Evolutionary conservation across 2,113 vertebrate genomes (phyloP).

Genomic region (Microtus richardsoni): DNA sequence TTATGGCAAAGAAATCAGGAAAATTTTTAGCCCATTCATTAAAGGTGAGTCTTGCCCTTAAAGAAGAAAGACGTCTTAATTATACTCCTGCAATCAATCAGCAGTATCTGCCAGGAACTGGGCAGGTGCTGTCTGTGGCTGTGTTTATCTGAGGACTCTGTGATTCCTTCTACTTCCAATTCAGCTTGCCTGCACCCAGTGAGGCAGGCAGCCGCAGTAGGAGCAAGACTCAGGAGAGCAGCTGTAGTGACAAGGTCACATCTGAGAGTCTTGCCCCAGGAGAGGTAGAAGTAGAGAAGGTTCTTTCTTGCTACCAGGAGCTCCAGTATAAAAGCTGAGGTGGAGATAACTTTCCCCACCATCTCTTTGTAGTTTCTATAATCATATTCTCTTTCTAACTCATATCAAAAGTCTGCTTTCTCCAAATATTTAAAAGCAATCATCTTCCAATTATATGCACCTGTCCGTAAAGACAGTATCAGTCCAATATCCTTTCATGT

Average conservation of each 20-base stretch:
- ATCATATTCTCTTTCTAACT: background rate
- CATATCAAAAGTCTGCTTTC: constrained; percentile 9
- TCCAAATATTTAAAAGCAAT: constrained; percentile 27
- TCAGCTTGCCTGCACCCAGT: background rate
- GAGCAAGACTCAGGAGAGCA: background rate
- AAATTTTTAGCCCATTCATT: constrained; percentile 33
- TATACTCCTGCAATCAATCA: constrained; percentile 30
- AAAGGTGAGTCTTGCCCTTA: constrained; percentile 44
- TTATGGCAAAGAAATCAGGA: constrained; percentile 7
- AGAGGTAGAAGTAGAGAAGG: background rate
- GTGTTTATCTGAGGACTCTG: constrained; percentile 30
- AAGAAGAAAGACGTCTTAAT: constrained; percentile 40
- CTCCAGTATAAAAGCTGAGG: background rate
- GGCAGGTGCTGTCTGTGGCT: background rate
- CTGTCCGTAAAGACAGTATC: background rate
- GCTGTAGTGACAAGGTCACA: background rate
- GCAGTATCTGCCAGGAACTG: background rate
- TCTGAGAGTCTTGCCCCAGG: background rate
- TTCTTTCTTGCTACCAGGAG: background rate
- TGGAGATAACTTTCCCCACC: background rate
- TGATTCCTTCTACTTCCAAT: constrained; percentile 19
- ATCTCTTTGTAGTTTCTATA: background rate
- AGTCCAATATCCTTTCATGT: background rate
- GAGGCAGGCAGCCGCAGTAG: background rate
- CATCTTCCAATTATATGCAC: background rate